Evolutionary conservation across 1,140 invertebrate species (phyloP), one percentile per base, ranked within the genome.

Genomic region (Diorhabda elongata): DNA sequence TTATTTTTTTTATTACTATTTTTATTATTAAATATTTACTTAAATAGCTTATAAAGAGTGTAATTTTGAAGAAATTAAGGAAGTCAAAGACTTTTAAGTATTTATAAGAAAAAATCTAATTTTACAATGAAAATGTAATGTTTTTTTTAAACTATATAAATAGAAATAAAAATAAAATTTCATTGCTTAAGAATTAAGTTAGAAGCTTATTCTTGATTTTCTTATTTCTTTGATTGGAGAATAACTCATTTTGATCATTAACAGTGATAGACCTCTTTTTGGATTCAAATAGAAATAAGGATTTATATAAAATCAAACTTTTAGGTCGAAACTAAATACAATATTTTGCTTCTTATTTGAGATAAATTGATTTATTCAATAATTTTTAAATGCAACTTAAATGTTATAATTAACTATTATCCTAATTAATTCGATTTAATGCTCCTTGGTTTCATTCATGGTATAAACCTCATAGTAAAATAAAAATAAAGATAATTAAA

Each of bases 391-490:
- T 86, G 85, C 84, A 87, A 87, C 82, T 85, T 80, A 86, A 85
- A 85, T 86, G 82, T 87, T 87, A 85, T 86, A 77, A 67, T 82
- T 84, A 87, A 87, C 83, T 87, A 86, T 81, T 82, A 83, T 83
- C 82, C 83, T 84, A 83, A 73, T 81, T 80, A 65, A 78, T 80
- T 86, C 85, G 87, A 71, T 86, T 83, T 80, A 87, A 71, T 76
- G 85, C 83, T 66, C 85, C 86, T 84, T 87, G 83, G 71, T 84
- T 83, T 87, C 85, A 88, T 85, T 88, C 87, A 81, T 85, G 81
- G 62, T 83, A 84, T 70, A 88, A 58, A 5, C 87, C 85, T 70
- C 84, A 71, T 73, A 86, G 72, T 81, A 87, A 77, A 80, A 87
- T 83, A 70, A 83, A 11, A 74, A 86, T 79, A 82, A 88, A 85